Evolutionary conservation across 1,140 invertebrate genomes (phyloP).

Genomic region (Drosophila subpulchrella): DNA sequence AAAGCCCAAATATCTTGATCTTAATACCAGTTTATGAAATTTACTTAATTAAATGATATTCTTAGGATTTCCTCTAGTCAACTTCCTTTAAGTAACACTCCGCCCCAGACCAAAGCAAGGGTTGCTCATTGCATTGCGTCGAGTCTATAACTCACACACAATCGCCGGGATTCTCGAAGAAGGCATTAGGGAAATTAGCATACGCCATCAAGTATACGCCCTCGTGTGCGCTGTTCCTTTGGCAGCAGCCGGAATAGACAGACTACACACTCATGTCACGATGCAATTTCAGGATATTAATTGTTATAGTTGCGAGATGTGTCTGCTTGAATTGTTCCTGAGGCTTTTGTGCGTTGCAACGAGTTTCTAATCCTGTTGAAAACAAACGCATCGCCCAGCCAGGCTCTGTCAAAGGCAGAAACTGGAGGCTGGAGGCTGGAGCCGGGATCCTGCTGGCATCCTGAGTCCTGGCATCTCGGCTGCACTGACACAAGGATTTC

Average conservation of each 20-base stretch:
- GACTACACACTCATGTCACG: conserved; percentile 50
- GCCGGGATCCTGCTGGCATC: conserved; percentile 6
- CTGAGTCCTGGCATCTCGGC: conserved; percentile 57
- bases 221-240: conserved; percentile 57
- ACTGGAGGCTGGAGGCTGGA: background rate
- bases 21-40: background rate
- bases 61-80: background rate
- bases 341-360: conserved; percentile 79
- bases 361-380: conserved; percentile 80
- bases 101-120: conserved; percentile 9
- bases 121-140: conserved; percentile 26
- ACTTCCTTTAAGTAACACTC: conserved; percentile 7
- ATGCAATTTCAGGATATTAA: conserved; percentile 75
- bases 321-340: conserved; percentile 82
- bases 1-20: background rate
- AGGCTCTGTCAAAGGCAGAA: conserved; percentile 67
- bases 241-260: conserved; percentile 53
- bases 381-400: conserved; percentile 71
- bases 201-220: conserved; percentile 77
- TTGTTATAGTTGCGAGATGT: conserved; percentile 83
- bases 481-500: conserved; percentile 82
- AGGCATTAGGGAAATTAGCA: conserved; percentile 75
- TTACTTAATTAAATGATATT: conserved; percentile 38
- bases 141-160: conserved; percentile 67
- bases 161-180: conserved; percentile 21